These are phyloP conservation scores for Scaptomyza polygonia DNA, from an alignment of 2,888 invertebrate species.

Conservation along the genomic window DNA sequence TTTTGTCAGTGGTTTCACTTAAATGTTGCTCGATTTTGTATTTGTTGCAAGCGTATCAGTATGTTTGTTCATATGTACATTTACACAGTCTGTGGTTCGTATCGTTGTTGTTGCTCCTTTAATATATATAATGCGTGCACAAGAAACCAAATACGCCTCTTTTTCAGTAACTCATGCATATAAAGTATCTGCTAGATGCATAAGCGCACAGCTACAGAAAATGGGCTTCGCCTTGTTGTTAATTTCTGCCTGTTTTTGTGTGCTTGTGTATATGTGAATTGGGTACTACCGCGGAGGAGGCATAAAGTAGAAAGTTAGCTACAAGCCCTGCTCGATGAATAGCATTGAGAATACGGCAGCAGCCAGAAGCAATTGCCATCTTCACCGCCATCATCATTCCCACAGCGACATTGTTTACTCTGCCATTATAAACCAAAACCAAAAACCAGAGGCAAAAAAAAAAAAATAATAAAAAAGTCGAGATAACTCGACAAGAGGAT, in stretches of 20 bases:
- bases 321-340: conserved; percentile 10
- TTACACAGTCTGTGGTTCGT: conserved; percentile 43
- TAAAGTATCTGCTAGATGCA: conserved; percentile 79
- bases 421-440: conserved; percentile 68
- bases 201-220: conserved; percentile 59
- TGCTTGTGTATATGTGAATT: conserved; percentile 1
- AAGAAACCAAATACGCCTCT: conserved; percentile 72
- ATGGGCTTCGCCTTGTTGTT: conserved; percentile 48
- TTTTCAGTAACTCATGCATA: conserved; percentile 78
- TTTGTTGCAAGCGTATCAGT: conserved; percentile 55
- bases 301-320: conserved; percentile 9
- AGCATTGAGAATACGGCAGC: conserved; percentile 35
- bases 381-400: conserved; percentile 28
- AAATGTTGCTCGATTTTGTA: conserved; percentile 23
- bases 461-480: too few relatives aligned
- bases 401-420: conserved; percentile 70
- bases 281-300: conserved; percentile 34
- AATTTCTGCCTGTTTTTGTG: conserved; percentile 7
- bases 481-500: background rate
- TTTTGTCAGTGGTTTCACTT: background rate
- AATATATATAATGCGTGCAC: conserved; percentile 59
- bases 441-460: conserved; percentile 63
- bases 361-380: conserved; percentile 52
- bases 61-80: conserved; percentile 47
- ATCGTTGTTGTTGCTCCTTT: conserved; percentile 17